A percentile compares a stretch with the other conserved stretches of the same genome.
These are phyloP conservation scores for Camptogramma bilineatum DNA, from an alignment of 2,888 invertebrate genomes.

Conservation along the genomic window DNA sequence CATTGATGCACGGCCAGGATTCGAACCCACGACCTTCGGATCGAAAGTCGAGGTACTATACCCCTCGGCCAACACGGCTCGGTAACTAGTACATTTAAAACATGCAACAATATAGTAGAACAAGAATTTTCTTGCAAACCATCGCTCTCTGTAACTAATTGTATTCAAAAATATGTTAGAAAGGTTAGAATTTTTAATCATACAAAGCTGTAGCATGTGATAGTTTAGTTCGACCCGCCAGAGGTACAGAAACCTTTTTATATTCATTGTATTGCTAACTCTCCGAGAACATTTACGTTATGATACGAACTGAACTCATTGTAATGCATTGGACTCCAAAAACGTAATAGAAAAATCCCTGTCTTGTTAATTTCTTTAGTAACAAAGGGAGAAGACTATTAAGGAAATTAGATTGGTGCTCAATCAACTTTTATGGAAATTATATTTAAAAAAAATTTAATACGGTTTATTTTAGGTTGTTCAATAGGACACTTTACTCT, in stretches of 20 bases:
- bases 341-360: constrained; percentile 23
- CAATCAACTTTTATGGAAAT: constrained; percentile 11
- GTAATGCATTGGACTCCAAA: constrained; percentile 31
- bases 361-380: constrained; percentile 20
- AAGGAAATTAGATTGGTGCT: constrained; percentile 12
- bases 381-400: constrained; percentile 4
- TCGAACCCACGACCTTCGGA: too few species aligned
- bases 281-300: constrained; percentile 51
- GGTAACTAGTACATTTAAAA: too few species aligned
- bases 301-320: constrained; percentile 46
- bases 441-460: background rate
- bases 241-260: constrained; percentile 45
- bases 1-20: too few species aligned
- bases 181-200: too few species aligned
- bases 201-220: background rate
- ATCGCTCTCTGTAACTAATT: too few species aligned
- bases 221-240: background rate
- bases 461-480: background rate
- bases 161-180: too few species aligned
- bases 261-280: constrained; percentile 59
- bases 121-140: too few species aligned
- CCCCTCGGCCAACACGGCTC: too few species aligned
- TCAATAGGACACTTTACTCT: background rate
- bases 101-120: too few species aligned
- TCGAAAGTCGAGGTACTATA: too few species aligned